These are phyloP conservation scores for Parthenolecanium corni DNA, from an alignment of 2,888 invertebrate species.

Conservation along the genomic window DNA sequence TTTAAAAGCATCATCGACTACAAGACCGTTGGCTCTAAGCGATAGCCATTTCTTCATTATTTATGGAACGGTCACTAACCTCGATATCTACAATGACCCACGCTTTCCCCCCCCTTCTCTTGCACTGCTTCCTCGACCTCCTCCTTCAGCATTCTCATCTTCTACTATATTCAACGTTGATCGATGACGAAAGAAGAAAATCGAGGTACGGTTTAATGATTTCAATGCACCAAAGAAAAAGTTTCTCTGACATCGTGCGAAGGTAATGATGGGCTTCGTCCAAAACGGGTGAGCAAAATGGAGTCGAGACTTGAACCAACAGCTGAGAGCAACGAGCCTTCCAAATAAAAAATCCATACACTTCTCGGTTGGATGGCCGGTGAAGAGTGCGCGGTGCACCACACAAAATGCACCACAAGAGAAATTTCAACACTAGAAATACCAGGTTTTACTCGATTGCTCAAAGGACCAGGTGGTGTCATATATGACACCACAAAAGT, in stretches of 20 bases:
- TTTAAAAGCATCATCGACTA: slow-evolving; percentile 26
- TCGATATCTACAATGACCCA: slow-evolving; percentile 16
- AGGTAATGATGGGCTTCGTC: background rate
- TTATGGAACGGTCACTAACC: slow-evolving; percentile 27
- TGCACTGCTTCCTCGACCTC: background rate
- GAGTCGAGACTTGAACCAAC: background rate
- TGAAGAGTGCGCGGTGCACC: no score
- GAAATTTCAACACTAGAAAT: no score
- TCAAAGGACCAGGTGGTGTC: no score
- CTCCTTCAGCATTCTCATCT: background rate
- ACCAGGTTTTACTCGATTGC: no score
- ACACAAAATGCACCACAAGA: no score
- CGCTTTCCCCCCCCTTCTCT: slow-evolving; percentile 3
- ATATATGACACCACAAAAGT: no score
- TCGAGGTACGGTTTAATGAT: background rate
- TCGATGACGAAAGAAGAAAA: background rate
- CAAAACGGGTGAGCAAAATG: background rate
- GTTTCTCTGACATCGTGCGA: background rate
- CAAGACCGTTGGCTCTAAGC: slow-evolving; percentile 24
- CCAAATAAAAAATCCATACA: no score
- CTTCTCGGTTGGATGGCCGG: no score
- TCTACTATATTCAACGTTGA: background rate
- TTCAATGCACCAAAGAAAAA: background rate
- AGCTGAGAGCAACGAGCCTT: background rate
- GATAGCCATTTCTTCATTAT: slow-evolving; percentile 26